Conservation (phyloP, 2,113 vertebrate genomes). For the Tragelaphus imberbis region DNA sequence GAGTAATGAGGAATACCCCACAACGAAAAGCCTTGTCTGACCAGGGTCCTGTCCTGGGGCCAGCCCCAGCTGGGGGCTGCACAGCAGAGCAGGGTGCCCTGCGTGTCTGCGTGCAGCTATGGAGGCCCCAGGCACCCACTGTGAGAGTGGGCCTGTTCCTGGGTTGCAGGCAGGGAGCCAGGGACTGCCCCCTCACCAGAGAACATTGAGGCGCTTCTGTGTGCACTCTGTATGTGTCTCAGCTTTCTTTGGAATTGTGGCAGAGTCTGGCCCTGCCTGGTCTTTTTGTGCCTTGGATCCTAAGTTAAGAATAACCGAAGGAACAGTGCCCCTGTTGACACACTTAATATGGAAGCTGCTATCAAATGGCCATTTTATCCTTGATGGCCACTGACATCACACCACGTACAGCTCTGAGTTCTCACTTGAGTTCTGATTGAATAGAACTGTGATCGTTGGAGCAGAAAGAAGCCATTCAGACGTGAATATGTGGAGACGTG, state of each 20-base stretch:
- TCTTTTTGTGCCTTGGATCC: slow-evolving; percentile 49
- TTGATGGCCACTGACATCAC: background rate
- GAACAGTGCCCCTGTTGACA: slow-evolving; percentile 32
- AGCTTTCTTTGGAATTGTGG: slow-evolving; percentile 46
- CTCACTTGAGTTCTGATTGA: slow-evolving; percentile 39
- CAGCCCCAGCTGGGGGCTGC: background rate
- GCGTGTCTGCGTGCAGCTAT: slow-evolving; percentile 54
- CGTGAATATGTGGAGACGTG: slow-evolving; percentile 1
- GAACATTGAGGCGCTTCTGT: slow-evolving; percentile 54
- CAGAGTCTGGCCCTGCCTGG: slow-evolving; percentile 59
- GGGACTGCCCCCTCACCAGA: background rate
- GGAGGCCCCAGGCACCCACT: background rate
- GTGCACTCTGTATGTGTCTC: background rate
- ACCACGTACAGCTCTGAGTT: background rate
- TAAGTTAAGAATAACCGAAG: slow-evolving; percentile 49
- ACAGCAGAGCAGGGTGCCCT: background rate
- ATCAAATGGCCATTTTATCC: slow-evolving; percentile 36
- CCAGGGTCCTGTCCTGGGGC: background rate
- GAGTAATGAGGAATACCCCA: background rate
- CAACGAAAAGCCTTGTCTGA: slow-evolving; percentile 41
- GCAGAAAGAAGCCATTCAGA: slow-evolving; percentile 59
- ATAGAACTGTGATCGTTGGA: slow-evolving; percentile 12
- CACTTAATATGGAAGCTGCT: slow-evolving; percentile 1
- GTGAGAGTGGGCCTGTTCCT: slow-evolving; percentile 53
- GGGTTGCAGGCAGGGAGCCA: slow-evolving; percentile 48